Evolutionary conservation across 2,797 vertebrate species (phyloP), one percentile per base, ranked within the genome.

Genomic region (Centroberyx gerrardi): DNA sequence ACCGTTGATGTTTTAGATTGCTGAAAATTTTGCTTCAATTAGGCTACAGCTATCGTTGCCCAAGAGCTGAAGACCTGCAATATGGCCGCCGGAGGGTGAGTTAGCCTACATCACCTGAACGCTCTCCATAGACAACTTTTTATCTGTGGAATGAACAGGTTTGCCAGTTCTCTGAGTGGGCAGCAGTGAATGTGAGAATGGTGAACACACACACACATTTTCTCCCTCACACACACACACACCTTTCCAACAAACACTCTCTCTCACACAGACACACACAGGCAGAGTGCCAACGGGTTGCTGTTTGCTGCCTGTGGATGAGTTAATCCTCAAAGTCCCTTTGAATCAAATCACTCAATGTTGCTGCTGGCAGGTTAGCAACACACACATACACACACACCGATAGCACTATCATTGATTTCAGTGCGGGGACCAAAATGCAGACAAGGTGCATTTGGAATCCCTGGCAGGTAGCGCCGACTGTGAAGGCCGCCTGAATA

Each of bases 281-380:
- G 63, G 78, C 78, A 77, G 77, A 78, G 54, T 60, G 81, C 71
- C 80, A 77, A 67, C 84, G 76, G 74, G 81, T 76, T 74, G 74
- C 67, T 62, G 80, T 79, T 80, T 82, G 55, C 88, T 85, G 82
- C 87, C 87, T 81, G 82, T 68, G 74, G 82, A 82, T 87, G 76
- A 65, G 80, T 82, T 84, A 85, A 93, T 88, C 88, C 88, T 86
- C 53, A 72, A 80, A 86, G 84, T 91, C 85, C 70, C 70, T 92
- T 89, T 85, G 85, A 92, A 92, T 90, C 89, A 87, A 89, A 92
- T 93, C 87, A 84, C 59, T 91, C 90, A 87, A 29, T 44, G 71
- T 79, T 77, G 73, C 84, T 85, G 52, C 78, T 69, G 78, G 88
- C 85, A 87, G 82, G 79, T 82, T 56, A 31, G 40, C 36, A 69